Base-by-base conservation (phyloP, 2,797 vertebrate species). In the Cheirogaleus major region DNA sequence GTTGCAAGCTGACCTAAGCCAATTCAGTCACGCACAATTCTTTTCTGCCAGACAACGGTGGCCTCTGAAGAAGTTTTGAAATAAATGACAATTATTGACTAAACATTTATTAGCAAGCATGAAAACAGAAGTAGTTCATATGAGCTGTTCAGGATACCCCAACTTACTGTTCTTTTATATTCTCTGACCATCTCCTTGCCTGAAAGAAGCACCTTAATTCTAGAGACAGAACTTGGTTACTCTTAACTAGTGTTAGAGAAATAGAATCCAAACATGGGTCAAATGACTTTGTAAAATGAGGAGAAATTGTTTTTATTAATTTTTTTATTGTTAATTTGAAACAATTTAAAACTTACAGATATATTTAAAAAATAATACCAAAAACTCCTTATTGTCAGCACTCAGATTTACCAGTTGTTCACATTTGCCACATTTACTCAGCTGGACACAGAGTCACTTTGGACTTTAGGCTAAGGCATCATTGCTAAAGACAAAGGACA, bases 301-400 rank as follows among this genome's bases (percentile, higher is more conserved):
- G 35, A 82, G 50, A 55, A 38, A 14, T 59, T 32, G 22, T 35
- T 94, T 92, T 75, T 57, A 12, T 70, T 55, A 38, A 67, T 32
- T 57, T 75, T 95, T 79, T 94, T 79, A 45, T 23, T 82, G 81
- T 89, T 38, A 85, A 85, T 95, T 92, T 65, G 22, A 78, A 85
- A 57, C 30, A 52, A 48, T 92, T 82, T 90, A 25, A 90, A 50
- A 78, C 15, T 79, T 69, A 69, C 6, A 93, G 76, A 48, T 92
- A 45, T 88, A 35, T 35, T 89, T 93, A 0, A 55, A 57, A 79
- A 92, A 55, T 55, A 61, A 69, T 73, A 20, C 22, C 50, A 76
- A 80, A 41, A 72, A 38, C 48, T 95, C 18, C 15, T 61, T 14
- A 2, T 11, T 57, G 14, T 61, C 1, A 3, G 4, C 10, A 69